Evolutionary conservation across 1,140 invertebrate genomes (phyloP).

Genomic region (Drosophila biarmipes): DNA sequence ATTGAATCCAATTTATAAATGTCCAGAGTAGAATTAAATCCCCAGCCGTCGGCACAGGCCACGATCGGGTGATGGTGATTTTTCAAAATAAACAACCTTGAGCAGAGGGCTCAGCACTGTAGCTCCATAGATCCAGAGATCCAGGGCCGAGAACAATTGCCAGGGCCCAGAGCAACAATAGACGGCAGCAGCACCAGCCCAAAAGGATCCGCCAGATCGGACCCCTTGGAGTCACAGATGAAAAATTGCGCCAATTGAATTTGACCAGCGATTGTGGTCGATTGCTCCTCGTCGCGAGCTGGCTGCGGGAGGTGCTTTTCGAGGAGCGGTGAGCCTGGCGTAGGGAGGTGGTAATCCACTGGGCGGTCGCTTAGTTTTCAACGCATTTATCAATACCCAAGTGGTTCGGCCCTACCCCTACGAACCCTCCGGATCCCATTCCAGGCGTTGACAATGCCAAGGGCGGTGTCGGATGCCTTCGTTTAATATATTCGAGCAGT

Average conservation of each 20-base stretch:
- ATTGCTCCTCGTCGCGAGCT: constrained; percentile 46
- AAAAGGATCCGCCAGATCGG: constrained; percentile 55
- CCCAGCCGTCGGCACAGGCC: constrained; percentile 67
- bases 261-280: constrained; percentile 74
- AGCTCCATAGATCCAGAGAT: constrained; percentile 46
- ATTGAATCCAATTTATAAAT: constrained; percentile 83
- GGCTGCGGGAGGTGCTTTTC: constrained; percentile 19
- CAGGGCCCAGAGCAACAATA: constrained; percentile 58
- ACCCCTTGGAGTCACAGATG: constrained; percentile 72
- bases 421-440: not conserved
- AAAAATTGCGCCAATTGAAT: constrained; percentile 83
- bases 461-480: constrained; percentile 38
- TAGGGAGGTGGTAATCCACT: constrained; percentile 61
- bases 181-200: constrained; percentile 47
- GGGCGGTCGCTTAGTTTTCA: constrained; percentile 81
- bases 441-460: constrained; percentile 72
- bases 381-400: constrained; percentile 82
- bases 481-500: constrained; percentile 35
- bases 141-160: constrained; percentile 49
- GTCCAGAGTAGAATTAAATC: constrained; percentile 80
- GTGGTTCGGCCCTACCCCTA: constrained; percentile 45
- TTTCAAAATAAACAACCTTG: constrained; percentile 83
- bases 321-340: constrained; percentile 9
- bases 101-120: constrained; percentile 41
- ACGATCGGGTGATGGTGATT: constrained; percentile 75